A percentile compares a stretch with the other conserved stretches of the same genome.
These are phyloP conservation scores for Brachionus calyciflorus DNA, from an alignment of 1,140 invertebrate genomes.

Conservation along the genomic window DNA sequence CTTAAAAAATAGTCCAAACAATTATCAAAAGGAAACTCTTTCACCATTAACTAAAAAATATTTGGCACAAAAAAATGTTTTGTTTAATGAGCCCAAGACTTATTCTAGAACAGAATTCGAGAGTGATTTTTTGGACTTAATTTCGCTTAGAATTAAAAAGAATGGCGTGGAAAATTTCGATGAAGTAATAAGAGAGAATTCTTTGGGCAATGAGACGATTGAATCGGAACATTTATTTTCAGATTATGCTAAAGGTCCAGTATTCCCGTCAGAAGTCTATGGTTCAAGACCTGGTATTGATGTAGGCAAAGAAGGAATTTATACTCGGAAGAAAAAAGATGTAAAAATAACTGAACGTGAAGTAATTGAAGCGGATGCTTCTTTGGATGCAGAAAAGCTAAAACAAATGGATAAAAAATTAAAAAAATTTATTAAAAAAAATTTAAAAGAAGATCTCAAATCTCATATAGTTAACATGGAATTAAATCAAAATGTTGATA, in stretches of 20 bases:
- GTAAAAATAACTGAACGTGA: constrained; percentile 1
- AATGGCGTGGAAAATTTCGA: neutral
- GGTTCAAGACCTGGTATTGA: constrained; percentile 17
- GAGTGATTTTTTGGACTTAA: neutral
- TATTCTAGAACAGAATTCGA: neutral
- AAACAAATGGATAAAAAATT: constrained; percentile 39
- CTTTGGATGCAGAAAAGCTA: constrained; percentile 6
- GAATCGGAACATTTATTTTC: constrained; percentile 29
- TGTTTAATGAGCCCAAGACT: neutral
- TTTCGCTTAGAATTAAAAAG: constrained; percentile 5
- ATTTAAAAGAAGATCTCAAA: constrained; percentile 26
- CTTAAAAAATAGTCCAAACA: neutral
- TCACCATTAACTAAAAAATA: constrained; percentile 26
- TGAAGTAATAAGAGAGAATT: neutral
- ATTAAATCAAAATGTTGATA: neutral
- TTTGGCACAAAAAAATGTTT: neutral
- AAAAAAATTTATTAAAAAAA: constrained; percentile 40
- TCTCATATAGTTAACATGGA: constrained; percentile 24
- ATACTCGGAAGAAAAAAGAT: constrained; percentile 26
- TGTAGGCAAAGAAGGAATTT: constrained; percentile 1
- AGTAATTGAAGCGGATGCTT: neutral
- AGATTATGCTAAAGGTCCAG: constrained; percentile 22
- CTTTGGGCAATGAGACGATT: neutral
- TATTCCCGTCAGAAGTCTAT: constrained; percentile 15
- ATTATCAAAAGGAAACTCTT: neutral